These are phyloP conservation scores for Xestia sexstrigata DNA, from an alignment of 2,888 invertebrate species.

Conservation along the genomic window DNA sequence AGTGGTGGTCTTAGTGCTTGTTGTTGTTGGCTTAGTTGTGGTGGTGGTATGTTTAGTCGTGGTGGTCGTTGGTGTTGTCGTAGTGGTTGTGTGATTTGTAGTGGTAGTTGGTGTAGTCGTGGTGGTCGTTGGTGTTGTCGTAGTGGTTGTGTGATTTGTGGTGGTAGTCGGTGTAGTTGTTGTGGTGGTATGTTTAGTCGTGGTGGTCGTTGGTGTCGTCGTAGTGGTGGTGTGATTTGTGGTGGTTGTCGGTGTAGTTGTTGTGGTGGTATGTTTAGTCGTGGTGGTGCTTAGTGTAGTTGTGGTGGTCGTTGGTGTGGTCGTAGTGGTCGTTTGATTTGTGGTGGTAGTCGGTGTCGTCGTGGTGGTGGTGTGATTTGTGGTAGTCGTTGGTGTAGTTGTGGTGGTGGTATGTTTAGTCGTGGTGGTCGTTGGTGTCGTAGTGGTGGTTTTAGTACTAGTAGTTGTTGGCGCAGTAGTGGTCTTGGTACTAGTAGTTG, in stretches of 20 bases:
- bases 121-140: background rate
- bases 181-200: background rate
- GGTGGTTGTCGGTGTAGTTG: too few relatives aligned
- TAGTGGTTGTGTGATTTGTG: background rate
- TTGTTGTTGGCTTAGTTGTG: background rate
- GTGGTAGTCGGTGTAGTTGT: background rate
- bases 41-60: background rate
- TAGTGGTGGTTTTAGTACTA: background rate
- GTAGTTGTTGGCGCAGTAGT: background rate
- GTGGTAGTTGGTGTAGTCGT: background rate
- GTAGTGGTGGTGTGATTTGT: background rate
- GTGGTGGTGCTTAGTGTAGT: too few relatives aligned
- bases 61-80: background rate
- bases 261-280: too few relatives aligned
- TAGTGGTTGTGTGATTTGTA: background rate
- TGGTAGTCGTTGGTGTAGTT: background rate
- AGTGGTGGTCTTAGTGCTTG: background rate
- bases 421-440: fast-evolving
- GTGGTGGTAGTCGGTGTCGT: background rate
- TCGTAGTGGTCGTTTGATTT: background rate
- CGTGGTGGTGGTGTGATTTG: background rate
- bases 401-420: background rate
- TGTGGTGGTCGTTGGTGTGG: too few relatives aligned
- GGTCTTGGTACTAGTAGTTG: background rate
- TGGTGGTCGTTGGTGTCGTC: background rate